Base-by-base conservation (phyloP, 2,888 invertebrate species). In the Erannis defoliaria region DNA sequence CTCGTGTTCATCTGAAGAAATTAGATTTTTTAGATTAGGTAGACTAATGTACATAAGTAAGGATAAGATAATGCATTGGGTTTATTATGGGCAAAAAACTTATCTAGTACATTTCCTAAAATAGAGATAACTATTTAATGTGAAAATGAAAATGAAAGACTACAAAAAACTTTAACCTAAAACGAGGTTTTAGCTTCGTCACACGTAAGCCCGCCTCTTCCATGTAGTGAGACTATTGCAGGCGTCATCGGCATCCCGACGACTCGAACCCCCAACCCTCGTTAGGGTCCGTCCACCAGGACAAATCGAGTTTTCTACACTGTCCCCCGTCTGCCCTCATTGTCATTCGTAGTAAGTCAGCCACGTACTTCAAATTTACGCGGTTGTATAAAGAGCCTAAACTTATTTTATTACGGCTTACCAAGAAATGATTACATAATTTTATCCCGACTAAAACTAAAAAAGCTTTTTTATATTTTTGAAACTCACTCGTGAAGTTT, bases 161-260 rank as follows among this genome's bases (percentile, higher is more conserved):
- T 26, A 26, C 23, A 40, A 55, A 33, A 55, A 58, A 46, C 46
- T 54, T 49, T 6, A 37, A 26, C 58, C 72, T 71, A 74, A 71
- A 59, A 54, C 43, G 45, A 38, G 67, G 78, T 77, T 80, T 78
- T 77, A 70, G 74, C 76, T 70, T 70, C 67, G 72, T 75, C 76
- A 72, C 73, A 70, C 73, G 67, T 72, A 70, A 57, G 70, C 64
- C 86, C 89, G 90, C 90, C 90, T 81, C 84, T 89, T 89, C 76
- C 85, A 68, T 89, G 90, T 90, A 74, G 64, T 66, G 45, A 63
- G 68, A 70, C 76, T 76, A 78, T 80, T 80, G 78, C 74, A 76
- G 66, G 70, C 76, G 77, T 70, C 76, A 79, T 78, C 76, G 77
- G 69, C 76, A 78, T 78, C 74, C 74, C 74, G 73, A 73, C 68